Base-by-base conservation (phyloP, 2,797 vertebrate species). In the Taeniopygia guttata region DNA sequence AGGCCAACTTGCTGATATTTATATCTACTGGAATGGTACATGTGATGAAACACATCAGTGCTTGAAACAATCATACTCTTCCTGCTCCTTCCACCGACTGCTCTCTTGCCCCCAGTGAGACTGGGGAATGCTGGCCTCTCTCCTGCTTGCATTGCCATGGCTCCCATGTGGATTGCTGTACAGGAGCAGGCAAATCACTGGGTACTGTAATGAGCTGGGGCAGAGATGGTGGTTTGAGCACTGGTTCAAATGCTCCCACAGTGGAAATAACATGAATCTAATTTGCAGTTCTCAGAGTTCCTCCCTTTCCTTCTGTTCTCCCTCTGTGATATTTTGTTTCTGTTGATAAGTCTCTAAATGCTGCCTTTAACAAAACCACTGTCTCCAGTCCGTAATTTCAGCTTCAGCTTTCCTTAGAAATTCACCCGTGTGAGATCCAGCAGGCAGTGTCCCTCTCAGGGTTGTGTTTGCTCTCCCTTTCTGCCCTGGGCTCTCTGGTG, bases 301-400 rank as follows among this genome's bases (percentile, higher is more conserved):
- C 11, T 87, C 36, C 27, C 34, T 85, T 95, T 83, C 64, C 72
- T 85, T 89, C 69, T 89, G 19, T 68, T 84, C 14, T 16, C 45
- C 13, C 17, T 86, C 69, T 63, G 48, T 36, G 52, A 1, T 93
- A 69, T 85, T 93, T 93, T 95, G 32, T 84, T 94, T 85, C 87
- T 91, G 89, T 89, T 91, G 59, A 63, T 88, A 87, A 87, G 34
- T 83, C 73, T 93, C 51, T 95, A 92, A 96, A 81, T 63, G 69
- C 69, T 81, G 51, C 85, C 89, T 94, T 95, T 70, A 51, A 64
- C 84, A 96, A 96, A 93, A 21, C 78, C 93, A 68, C 93, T 72
- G 84, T 85, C 9, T 9, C 89, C 79, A 92, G 67, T 62, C 78
- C 40, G 55, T 92, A 66, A 92, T 94, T 92, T 83, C 81, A 78